Base-by-base conservation (phyloP, 2,113 vertebrate species). In the Pseudopipra pipra region DNA sequence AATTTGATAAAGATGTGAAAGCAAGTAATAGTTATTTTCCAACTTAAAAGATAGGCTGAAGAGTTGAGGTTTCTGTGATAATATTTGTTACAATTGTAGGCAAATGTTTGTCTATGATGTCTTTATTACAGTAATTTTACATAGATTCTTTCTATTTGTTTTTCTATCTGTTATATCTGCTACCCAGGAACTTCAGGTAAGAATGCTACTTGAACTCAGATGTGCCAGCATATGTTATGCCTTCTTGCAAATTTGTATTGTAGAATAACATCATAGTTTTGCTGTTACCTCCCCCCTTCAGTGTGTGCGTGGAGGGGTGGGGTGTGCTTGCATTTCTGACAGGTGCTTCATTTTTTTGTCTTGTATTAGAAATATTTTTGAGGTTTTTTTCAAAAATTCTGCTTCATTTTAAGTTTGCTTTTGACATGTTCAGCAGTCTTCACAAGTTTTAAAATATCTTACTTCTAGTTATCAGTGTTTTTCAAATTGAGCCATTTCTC, bases 111-210 rank as follows among this genome's bases (percentile, higher is more conserved):
- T 96, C 47, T 93, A 4, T 95, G 37, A 84, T 95, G 89, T 94
- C 77, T 94, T 95, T 91, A 93, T 94, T 95, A 65, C 97, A 96
- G 95, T 95, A 83, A 97, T 97, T 98, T 98, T 97, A 98, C 98
- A 98, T 96, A 98, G 98, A 97, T 95, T 97, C 98, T 97, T 97
- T 98, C 98, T 97, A 97, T 98, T 98, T 99, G 98, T 98, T 98
- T 99, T 97, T 98, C 97, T 98, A 20, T 98, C 96, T 98, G 97
- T 98, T 98, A 96, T 98, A 97, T 98, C 97, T 98, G 98, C 99
- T 97, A 95, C 98, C 97, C 98, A 99, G 99, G 99, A 99, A 97
- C 98, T 99, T 94, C 99, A 99, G 99, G 99, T 99, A 99, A 99
- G 99, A 85, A 96, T 95, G 85, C 91, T 97, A 56, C 95, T 97